These are phyloP conservation scores for Deilephila porcellus DNA, from an alignment of 2,888 invertebrate species.

Conservation along the genomic window DNA sequence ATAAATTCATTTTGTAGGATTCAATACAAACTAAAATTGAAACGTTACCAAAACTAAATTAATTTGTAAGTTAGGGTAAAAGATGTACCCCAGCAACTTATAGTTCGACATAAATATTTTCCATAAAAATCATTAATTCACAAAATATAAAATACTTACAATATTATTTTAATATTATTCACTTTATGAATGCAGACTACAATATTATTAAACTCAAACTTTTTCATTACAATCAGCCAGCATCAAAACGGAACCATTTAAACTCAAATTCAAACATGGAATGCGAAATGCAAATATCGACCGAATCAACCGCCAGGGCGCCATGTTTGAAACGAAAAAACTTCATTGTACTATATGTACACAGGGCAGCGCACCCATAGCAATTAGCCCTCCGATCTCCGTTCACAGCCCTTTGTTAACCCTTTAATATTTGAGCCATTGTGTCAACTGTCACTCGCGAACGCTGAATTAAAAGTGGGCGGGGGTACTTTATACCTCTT, in stretches of 20 bases:
- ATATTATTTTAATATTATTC: too few relatives aligned
- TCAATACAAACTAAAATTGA: too few relatives aligned
- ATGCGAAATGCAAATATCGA: conserved; percentile 26
- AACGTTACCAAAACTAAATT: too few relatives aligned
- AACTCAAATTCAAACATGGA: conserved; percentile 23
- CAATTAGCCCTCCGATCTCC: conserved; percentile 79
- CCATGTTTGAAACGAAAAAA: conserved; percentile 57
- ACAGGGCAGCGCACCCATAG: conserved; percentile 62
- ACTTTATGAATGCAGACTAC: too few relatives aligned
- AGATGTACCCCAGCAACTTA: too few relatives aligned
- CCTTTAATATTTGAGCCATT: conserved; percentile 73
- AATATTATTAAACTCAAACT: background rate
- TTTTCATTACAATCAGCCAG: background rate
- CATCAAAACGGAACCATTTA: background rate
- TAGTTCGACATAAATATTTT: too few relatives aligned
- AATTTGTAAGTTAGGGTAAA: too few relatives aligned
- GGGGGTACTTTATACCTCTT: conserved; percentile 56
- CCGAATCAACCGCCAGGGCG: conserved; percentile 39
- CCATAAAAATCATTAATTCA: too few relatives aligned
- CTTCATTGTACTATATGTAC: conserved; percentile 56
- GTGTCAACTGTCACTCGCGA: conserved; percentile 80
- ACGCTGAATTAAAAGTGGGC: conserved; percentile 79
- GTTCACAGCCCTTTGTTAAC: conserved; percentile 77
- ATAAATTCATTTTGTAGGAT: too few relatives aligned
- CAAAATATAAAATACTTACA: too few relatives aligned